Conservation (phyloP, 2,113 vertebrate species). For the Puntigrus tetrazona region DNA sequence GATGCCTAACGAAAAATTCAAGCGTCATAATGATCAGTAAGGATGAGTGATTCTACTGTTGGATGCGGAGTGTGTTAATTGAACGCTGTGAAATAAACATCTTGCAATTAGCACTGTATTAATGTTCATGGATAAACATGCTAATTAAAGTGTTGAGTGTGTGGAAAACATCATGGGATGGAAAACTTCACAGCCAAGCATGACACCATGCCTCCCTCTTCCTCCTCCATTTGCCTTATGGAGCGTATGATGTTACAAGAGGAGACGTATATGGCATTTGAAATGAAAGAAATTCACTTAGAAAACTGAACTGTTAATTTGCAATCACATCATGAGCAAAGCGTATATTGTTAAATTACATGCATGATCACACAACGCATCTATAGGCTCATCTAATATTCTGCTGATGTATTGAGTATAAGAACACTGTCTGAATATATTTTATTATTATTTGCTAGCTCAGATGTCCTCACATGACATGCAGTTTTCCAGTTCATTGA, state of each 20-base stretch:
- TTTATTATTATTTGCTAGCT: conserved; percentile 1
- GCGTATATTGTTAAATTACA: conserved; percentile 11
- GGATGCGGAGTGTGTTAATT: conserved; percentile 63
- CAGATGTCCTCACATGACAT: not conserved
- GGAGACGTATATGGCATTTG: not conserved
- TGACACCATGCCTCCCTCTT: not conserved
- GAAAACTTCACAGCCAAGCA: conserved; percentile 28
- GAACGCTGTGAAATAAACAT: conserved; percentile 65
- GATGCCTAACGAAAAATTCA: conserved; percentile 50
- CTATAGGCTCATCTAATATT: not conserved
- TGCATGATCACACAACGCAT: not conserved
- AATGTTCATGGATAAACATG: conserved; percentile 51
- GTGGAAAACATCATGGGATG: conserved; percentile 15
- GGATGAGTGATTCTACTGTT: conserved; percentile 57
- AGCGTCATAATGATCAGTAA: conserved; percentile 49
- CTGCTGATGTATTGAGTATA: not conserved
- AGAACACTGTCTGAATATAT: not conserved
- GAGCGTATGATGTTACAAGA: not conserved
- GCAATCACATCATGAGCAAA: conserved; percentile 2
- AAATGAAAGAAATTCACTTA: not conserved
- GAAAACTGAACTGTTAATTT: not conserved
- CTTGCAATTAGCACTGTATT: conserved; percentile 59
- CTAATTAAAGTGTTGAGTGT: conserved; percentile 29
- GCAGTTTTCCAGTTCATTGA: not conserved
- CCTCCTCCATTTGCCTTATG: not conserved